Base-by-base conservation (phyloP, 2,113 vertebrate genomes). In the Nymphicus hollandicus region DNA sequence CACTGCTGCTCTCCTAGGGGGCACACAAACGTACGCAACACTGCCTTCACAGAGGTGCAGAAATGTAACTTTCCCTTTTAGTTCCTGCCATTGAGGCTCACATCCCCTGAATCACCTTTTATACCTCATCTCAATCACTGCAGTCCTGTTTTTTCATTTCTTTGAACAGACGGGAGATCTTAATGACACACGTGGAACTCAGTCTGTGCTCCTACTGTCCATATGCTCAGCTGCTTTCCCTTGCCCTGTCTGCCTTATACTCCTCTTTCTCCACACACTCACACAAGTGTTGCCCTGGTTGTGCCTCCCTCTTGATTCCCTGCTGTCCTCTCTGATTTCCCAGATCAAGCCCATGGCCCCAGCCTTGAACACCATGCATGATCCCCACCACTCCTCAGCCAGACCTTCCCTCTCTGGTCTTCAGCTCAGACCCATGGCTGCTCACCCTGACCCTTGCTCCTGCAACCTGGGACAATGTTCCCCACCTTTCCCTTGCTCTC, bases 251-350 rank as follows among this genome's bases (percentile, higher is more conserved):
- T 86, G 35, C 50, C 31, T 87, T n/a, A 35, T 4, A 47, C 1
- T 2, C 5, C 2, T 46, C 27, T 81, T 82, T 53, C 18, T 13
- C 24, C 17, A 23, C 11, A 3, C 15, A 37, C 15, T 53, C 16
- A 50, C 3, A 6, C 23, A 49, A 37, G 16, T 17, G 39, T 11
- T 0, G 0, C 11, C 13, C 18, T 7, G 4, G 33, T 9, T 61
- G 11, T 74, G 17, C 14, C 25, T 90, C 71, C 7, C 5, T 58
- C 56, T 50, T 60, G 13, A 23, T 53, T 74, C 33, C 58, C 44
- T 52, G 49, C 22, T 47, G 17, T 61, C 15, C 19, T 27, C 69
- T 44, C 22, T 56, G 35, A 9, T 49, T 78, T 60, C 46, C 43
- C 43, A 81, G 41, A 41, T 13, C 5, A 43, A 68, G 35, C 24